These are phyloP conservation scores for Drosophila yooni DNA, from an alignment of 2,888 invertebrate species.

Conservation along the genomic window DNA sequence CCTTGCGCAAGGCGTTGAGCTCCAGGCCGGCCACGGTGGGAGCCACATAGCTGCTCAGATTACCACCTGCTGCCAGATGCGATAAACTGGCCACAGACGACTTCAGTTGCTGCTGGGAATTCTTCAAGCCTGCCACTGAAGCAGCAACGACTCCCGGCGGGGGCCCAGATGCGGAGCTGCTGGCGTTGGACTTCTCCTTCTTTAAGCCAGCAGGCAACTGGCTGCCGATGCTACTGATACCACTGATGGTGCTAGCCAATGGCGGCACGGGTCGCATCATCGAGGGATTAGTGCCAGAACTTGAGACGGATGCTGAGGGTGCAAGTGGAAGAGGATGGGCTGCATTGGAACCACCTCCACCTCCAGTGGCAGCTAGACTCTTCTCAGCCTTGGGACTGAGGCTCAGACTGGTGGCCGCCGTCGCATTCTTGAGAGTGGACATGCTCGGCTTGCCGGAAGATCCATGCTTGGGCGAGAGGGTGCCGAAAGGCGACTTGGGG, in stretches of 20 bases:
- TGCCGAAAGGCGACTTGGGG: constrained; percentile 90
- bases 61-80: constrained; percentile 68
- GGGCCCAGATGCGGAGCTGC: constrained; percentile 20
- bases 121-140: constrained; percentile 71
- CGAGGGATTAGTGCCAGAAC: constrained; percentile 29
- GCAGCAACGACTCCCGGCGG: constrained; percentile 48
- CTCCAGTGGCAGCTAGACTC: constrained; percentile 31
- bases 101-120: constrained; percentile 65
- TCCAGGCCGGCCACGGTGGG: constrained; percentile 59
- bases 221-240: constrained; percentile 23
- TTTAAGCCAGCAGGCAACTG: constrained; percentile 39
- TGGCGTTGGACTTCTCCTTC: constrained; percentile 42
- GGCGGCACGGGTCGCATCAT: constrained; percentile 85
- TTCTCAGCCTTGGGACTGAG: constrained; percentile 82
- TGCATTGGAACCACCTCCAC: constrained; percentile 15
- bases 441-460: constrained; percentile 94
- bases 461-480: constrained; percentile 92
- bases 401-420: constrained; percentile 81
- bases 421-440: constrained; percentile 93
- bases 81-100: constrained; percentile 70
- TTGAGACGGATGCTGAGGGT: constrained; percentile 3
- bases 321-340: constrained; percentile 19
- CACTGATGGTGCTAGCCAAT: constrained; percentile 79
- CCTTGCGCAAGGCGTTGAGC: constrained; percentile 76
- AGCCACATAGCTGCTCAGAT: constrained; percentile 49